These are phyloP conservation scores for Oceanodroma leucorhoa DNA, from an alignment of 2,797 vertebrate genomes.

Conservation along the genomic window DNA sequence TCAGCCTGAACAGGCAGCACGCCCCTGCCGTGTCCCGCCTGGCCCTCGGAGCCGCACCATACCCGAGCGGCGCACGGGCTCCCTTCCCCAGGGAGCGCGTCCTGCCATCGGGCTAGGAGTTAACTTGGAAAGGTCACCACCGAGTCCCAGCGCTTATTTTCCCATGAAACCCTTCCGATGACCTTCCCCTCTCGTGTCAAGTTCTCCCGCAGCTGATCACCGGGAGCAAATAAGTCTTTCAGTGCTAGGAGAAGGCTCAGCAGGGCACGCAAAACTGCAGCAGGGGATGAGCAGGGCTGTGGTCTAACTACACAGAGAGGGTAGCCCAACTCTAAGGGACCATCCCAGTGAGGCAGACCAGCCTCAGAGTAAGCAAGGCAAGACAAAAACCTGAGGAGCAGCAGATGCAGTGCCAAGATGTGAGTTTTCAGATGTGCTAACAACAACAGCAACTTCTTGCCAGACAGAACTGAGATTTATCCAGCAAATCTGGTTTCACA, in stretches of 20 bases:
- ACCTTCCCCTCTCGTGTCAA: background rate
- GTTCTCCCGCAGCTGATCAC: background rate
- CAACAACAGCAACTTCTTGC: background rate
- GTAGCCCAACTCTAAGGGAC: background rate
- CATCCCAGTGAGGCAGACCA: background rate
- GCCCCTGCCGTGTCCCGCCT: background rate
- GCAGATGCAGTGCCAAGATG: background rate
- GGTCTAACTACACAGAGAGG: background rate
- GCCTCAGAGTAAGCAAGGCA: background rate
- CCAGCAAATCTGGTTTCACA: background rate
- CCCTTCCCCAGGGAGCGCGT: background rate
- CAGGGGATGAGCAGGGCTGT: background rate
- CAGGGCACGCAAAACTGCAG: background rate
- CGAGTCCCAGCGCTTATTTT: background rate
- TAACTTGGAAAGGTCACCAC: background rate
- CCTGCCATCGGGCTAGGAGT: background rate
- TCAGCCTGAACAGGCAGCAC: background rate
- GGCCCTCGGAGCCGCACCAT: background rate
- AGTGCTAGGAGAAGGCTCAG: background rate
- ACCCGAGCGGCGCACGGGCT: background rate
- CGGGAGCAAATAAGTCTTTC: background rate
- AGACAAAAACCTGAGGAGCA: background rate
- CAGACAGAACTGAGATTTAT: background rate
- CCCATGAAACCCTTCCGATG: background rate
- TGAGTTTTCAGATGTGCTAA: background rate